phyloP scores from a whole-genome alignment of 1,140 invertebrate species.

The Copidosoma floridanum region DNA sequence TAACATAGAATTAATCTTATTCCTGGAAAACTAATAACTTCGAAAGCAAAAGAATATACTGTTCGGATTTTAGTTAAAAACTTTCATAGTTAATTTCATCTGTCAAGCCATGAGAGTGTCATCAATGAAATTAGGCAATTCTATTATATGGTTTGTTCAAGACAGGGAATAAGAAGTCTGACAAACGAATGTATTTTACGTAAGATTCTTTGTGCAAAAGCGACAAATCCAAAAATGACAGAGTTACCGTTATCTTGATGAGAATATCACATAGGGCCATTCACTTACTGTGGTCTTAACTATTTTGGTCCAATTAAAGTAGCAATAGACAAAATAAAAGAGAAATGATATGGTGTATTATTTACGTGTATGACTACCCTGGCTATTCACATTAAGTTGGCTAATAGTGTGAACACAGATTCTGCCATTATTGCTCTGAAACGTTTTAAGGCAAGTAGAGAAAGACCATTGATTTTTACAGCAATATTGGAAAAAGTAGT shows the following conservation, averaged over 20 bases:
- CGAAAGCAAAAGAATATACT: conserved; percentile 3
- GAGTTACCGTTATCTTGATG: conserved; percentile 15
- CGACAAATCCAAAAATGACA: neutral
- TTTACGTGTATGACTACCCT: conserved; percentile 46
- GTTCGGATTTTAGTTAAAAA: conserved; percentile 13
- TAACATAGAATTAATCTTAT: neutral
- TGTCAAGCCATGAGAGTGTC: conserved; percentile 27
- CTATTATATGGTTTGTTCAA: conserved; percentile 29
- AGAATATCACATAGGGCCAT: conserved; percentile 25
- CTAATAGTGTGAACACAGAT: neutral
- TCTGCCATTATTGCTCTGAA: conserved; percentile 17
- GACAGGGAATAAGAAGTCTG: conserved; percentile 7
- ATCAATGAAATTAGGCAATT: conserved; percentile 32
- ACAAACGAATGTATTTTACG: neutral
- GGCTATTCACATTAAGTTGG: conserved; percentile 53
- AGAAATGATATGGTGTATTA: conserved; percentile 44
- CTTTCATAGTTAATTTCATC: conserved; percentile 23
- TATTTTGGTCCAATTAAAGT: conserved; percentile 42
- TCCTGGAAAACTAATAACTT: neutral
- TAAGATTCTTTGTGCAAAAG: neutral
- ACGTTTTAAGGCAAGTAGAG: conserved; percentile 2
- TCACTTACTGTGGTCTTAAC: conserved; percentile 37
- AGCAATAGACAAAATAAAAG: conserved; percentile 29
- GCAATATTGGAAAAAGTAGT: conserved; percentile 13
- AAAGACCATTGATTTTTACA: conserved; percentile 1